phyloP scores from a whole-genome alignment of 2,797 vertebrate species.

The Nothura maculosa region DNA sequence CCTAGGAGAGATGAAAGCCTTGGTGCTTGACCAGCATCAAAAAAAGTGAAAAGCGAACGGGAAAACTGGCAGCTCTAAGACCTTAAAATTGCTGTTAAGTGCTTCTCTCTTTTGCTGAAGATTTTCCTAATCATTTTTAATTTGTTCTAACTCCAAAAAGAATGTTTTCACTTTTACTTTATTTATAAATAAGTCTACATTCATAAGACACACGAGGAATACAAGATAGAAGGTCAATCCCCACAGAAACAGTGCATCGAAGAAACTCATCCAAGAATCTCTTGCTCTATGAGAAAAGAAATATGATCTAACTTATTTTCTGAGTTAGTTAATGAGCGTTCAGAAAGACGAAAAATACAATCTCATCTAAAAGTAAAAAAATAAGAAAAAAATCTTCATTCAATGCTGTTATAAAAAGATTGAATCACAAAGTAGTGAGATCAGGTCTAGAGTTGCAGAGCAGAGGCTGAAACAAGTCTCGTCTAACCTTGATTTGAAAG shows the following conservation, averaged over 20 bases:
- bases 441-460: not conserved
- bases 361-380: too few relatives aligned
- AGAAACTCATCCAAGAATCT: not conserved
- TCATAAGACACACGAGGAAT: not conserved
- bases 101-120: not conserved
- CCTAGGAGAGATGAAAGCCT: not conserved
- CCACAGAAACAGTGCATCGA: not conserved
- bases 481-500: conserved; percentile 43
- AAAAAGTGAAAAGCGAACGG: not conserved
- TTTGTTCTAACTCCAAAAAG: not conserved
- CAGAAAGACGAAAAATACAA: not conserved
- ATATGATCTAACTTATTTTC: not conserved
- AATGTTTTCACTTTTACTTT: not conserved
- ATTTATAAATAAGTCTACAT: not conserved
- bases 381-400: not conserved
- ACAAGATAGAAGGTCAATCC: not conserved
- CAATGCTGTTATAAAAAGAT: not conserved
- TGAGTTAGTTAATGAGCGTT: not conserved
- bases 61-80: not conserved
- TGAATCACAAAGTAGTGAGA: not conserved
- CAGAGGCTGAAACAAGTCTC: not conserved
- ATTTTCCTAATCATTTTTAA: not conserved
- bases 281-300: not conserved
- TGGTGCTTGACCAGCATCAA: not conserved
- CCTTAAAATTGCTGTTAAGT: not conserved